Evolutionary conservation across 2,797 vertebrate species (phyloP), one percentile per base, ranked within the genome.

Genomic region (Lindbergichthys nudifrons): DNA sequence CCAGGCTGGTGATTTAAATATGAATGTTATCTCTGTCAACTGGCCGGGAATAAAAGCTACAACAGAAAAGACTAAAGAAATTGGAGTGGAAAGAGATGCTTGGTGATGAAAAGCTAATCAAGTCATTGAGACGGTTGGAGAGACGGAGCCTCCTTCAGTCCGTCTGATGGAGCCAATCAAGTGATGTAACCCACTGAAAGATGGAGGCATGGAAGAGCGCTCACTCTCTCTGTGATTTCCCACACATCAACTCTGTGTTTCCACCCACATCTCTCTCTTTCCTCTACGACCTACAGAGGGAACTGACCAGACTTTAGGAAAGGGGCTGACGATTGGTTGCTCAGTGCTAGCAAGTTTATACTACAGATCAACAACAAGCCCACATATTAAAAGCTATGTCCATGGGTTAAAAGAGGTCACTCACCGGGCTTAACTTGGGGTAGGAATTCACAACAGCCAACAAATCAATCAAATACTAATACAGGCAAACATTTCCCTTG

Each of bases 141-240:
- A 54, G 62, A 66, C 30, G 23, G 32, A 83, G 77, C 84, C 84
- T 85, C 80, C 79, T 89, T 79, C 78, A 83, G 43, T 81, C 71
- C 72, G 59, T 71, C 84, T 85, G 77, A 90, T 85, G 46, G 78
- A 48, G 9, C 65, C 82, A 89, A 92, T 92, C 89, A 88, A 78
- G 79, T 89, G 88, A 92, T 88, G 89, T 91, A 89, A 87, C 79
- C 70, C 57, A 76, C 77, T 78, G 79, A 86, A 89, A 86, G 85
- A 87, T 45, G 69, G 58, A 75, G 51, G 26, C 79, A 75, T 51
- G 52, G 50, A 62, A 23, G 80, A 72, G 79, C 67, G 75, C 72
- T 51, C 62, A 23, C 60, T 52, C 71, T 60, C 61, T 42, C 58
- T 56, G 4, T 53, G 54, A 80, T 82, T 82, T 79, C 64, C 62